phyloP scores from a whole-genome alignment of 2,888 invertebrate genomes.

The Diplolepis rosae region DNA sequence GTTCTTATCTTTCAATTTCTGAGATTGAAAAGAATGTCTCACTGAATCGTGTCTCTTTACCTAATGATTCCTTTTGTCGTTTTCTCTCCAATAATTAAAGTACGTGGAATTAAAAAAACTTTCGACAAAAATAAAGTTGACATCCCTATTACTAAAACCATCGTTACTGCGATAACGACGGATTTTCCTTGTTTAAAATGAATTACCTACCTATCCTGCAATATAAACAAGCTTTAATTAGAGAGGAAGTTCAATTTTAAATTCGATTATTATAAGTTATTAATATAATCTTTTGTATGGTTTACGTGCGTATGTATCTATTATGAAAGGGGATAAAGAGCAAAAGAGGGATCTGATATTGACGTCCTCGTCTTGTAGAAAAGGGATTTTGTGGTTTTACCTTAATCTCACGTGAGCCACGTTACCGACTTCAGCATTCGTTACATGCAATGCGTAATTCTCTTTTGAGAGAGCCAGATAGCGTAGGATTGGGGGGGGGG shows the following conservation, averaged over 20 bases:
- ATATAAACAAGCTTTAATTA: neutral
- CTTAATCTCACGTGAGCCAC: conserved; percentile 63
- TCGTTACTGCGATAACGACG: too few species aligned
- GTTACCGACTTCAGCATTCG: conserved; percentile 59
- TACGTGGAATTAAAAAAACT: neutral
- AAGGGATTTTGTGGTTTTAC: conserved; percentile 58
- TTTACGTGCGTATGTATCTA: neutral
- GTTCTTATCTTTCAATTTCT: neutral
- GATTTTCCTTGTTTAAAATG: too few species aligned
- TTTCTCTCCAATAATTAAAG: neutral
- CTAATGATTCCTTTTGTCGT: neutral
- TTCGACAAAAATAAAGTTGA: neutral
- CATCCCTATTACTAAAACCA: neutral
- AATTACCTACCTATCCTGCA: too few species aligned
- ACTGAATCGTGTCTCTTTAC: conserved; percentile 5
- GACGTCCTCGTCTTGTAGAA: conserved; percentile 39
- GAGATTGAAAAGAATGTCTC: conserved; percentile 3
- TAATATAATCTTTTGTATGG: too few species aligned
- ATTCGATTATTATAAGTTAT: neutral
- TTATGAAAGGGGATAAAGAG: neutral
- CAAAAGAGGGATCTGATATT: neutral
- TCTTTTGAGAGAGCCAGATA: conserved; percentile 31
- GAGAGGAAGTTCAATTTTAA: neutral
- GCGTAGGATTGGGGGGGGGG: neutral
- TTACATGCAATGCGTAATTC: conserved; percentile 63